Evolutionary conservation across 2,113 vertebrate species (phyloP).

Genomic region (Athene cunicularia): DNA sequence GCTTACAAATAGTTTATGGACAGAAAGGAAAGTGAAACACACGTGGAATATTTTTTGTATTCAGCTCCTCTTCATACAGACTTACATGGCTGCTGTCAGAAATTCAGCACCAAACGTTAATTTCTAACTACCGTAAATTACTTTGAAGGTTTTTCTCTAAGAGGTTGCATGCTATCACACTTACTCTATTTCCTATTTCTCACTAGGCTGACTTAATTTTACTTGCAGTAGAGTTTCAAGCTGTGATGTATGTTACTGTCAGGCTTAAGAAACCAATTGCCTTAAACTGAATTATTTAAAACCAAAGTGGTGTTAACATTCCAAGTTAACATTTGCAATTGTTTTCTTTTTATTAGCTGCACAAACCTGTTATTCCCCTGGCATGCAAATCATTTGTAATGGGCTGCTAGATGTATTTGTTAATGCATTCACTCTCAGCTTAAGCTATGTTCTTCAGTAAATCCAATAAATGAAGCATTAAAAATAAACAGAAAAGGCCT

Average conservation of each 20-base stretch:
- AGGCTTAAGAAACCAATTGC: constrained; percentile 14
- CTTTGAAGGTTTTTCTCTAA: neutral
- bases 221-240: neutral
- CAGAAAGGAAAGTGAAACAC: neutral
- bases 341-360: constrained; percentile 46
- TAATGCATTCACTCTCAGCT: constrained; percentile 32
- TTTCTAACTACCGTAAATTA: neutral
- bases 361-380: constrained; percentile 20
- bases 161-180: neutral
- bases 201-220: neutral
- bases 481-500: constrained; percentile 36
- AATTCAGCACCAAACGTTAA: neutral
- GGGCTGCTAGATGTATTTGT: constrained; percentile 26
- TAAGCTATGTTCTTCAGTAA: constrained; percentile 32
- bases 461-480: constrained; percentile 11
- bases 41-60: neutral
- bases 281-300: constrained; percentile 36
- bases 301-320: constrained; percentile 30
- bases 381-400: constrained; percentile 11
- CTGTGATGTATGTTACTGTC: constrained; percentile 11
- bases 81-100: neutral
- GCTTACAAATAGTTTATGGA: neutral
- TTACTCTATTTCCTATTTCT: neutral
- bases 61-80: neutral
- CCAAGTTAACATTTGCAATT: constrained; percentile 24